These are phyloP conservation scores for Nesidiocoris tenuis DNA, from an alignment of 2,888 invertebrate genomes.

Conservation along the genomic window DNA sequence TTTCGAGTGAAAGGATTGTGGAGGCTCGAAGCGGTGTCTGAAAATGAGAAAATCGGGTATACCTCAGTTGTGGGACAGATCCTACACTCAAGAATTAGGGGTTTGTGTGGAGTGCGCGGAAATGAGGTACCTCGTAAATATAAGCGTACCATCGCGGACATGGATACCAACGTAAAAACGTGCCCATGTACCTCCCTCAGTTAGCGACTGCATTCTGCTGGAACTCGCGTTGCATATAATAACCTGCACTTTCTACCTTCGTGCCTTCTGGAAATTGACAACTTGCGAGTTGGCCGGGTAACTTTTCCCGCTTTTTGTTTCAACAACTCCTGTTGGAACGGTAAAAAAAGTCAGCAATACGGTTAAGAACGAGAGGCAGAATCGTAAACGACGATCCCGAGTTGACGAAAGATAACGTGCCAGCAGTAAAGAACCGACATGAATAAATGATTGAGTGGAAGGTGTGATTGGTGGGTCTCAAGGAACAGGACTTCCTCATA, in stretches of 20 bases:
- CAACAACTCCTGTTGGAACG: not conserved
- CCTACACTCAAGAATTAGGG: no score
- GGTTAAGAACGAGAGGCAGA: not conserved
- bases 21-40: no score
- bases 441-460: conserved; percentile 32
- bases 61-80: no score
- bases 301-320: not conserved
- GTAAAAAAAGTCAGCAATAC: not conserved
- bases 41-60: no score
- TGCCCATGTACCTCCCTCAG: no score
- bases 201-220: not conserved
- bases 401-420: conserved; percentile 27
- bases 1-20: no score
- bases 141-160: no score
- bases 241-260: no score
- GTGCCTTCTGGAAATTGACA: not conserved
- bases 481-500: conserved; percentile 13
- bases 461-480: conserved; percentile 34
- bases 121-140: no score
- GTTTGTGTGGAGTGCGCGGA: no score
- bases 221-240: not conserved
- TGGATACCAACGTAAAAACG: no score
- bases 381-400: conserved; percentile 1
- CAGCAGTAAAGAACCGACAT: conserved; percentile 24
- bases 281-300: not conserved